Base-by-base conservation (phyloP, 2,888 invertebrate genomes). In the Patella pellucida region DNA sequence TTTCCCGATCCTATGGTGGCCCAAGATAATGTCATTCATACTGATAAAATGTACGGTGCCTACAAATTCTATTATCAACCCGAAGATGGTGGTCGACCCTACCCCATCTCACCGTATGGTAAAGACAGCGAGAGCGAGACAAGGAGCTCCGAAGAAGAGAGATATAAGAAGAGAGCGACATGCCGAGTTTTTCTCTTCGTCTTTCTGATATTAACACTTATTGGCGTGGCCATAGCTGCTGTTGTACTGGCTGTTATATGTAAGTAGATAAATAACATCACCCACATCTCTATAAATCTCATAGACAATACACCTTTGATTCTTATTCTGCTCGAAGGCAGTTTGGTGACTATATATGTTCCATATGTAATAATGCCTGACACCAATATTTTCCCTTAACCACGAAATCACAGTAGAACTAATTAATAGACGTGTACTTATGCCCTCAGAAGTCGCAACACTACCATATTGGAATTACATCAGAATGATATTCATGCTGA, bases 111-210 rank as follows among this genome's bases (percentile, higher is more conserved):
- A 11, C 9, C 15, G n/a, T 19, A 62, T 19, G 16, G 62, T n/a
- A 62, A 62, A 19, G 62, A 19, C n/a, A 62, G 62, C 19, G 81
- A 84, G 62, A 79, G 79, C 31, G 82, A 82, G 19, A 80, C 79
- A 50, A 76, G 80, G 56, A 80, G 80, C 72, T 81, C 83, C 75
- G 78, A 77, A 74, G 81, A 81, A 73, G 79, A 78, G n/a, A 80
- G 78, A 56, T 79, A 80, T 67, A 75, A 77, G 54, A 77, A 78
- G 27, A 81, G 82, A 41, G 73, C 80, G 31, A 82, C 81, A 51
- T 82, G 82, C 27, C 77, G 79, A 41, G 81, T 84, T 23, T 67
- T 84, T 11, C 67, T 84, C 12, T 82, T 82, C 71, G 80, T 84
- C 52, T 80, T 82, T 68, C 75, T 84, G 15, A 76, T 80, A 1